Conservation (phyloP, 1,140 invertebrate species). For the Limonius californicus region DNA sequence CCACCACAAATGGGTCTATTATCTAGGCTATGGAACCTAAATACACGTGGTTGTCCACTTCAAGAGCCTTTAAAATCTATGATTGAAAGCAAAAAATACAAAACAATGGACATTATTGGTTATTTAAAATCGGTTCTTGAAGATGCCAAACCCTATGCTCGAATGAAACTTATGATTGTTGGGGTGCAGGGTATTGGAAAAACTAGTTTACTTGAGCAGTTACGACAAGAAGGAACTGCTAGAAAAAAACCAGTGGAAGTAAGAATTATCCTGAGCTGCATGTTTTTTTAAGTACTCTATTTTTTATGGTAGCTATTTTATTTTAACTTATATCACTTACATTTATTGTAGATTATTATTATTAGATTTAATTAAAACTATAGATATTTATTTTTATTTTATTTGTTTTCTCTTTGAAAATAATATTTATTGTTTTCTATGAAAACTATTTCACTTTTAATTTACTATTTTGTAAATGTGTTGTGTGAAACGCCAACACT, state of each 20-base stretch:
- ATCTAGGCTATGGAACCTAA: conserved; percentile 92
- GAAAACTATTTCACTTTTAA: no score
- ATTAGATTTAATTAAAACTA: no score
- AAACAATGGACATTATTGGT: conserved; percentile 94
- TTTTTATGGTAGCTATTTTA: no score
- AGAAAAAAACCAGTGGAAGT: conserved; percentile 70
- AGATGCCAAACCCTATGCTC: conserved; percentile 88
- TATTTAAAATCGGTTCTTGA: conserved; percentile 89
- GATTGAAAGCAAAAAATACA: conserved; percentile 89
- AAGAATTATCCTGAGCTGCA: no score
- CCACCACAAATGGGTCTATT: conserved; percentile 94
- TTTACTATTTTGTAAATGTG: no score
- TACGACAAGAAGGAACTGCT: conserved; percentile 80
- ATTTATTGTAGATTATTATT: no score
- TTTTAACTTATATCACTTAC: no score
- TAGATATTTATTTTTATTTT: neutral
- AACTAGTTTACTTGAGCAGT: conserved; percentile 85
- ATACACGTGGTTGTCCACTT: conserved; percentile 83
- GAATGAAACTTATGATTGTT: conserved; percentile 98
- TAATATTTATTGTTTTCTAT: no score
- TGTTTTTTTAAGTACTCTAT: no score
- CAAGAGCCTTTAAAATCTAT: conserved; percentile 89
- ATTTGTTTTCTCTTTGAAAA: neutral
- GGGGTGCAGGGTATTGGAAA: conserved; percentile 93
- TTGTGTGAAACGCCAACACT: neutral